A percentile compares a stretch with the other conserved stretches of the same genome.
phyloP scores from a whole-genome alignment of 37 sponge, comb jelly and placozoan species.

The Tethya wilhelma region DNA sequence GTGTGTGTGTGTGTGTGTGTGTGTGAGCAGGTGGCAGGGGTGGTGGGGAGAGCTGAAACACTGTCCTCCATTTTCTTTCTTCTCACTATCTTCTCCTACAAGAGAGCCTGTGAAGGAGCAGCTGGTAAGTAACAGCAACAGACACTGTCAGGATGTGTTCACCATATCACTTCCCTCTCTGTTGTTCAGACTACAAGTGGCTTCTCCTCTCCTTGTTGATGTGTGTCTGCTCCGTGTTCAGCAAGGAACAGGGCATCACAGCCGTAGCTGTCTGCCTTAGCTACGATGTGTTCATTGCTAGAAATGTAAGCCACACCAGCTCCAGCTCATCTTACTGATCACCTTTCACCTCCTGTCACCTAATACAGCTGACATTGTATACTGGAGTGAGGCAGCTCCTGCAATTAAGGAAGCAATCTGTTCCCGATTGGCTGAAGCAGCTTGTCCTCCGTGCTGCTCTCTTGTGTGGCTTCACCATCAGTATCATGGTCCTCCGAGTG shows the following conservation, averaged over 20 bases:
- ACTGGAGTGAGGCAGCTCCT: neutral
- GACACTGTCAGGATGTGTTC: neutral
- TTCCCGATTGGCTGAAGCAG: slow-evolving; percentile 17
- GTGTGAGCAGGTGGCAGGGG: slow-evolving; percentile 81
- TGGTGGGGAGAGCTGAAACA: slow-evolving; percentile 94
- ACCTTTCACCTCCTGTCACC: too few relatives aligned
- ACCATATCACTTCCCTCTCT: neutral
- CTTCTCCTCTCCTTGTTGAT: slow-evolving; percentile 9
- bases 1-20: neutral
- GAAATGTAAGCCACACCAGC: slow-evolving; percentile 10
- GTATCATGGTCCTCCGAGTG: slow-evolving; percentile 52
- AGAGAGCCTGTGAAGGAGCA: too few relatives aligned
- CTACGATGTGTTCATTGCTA: slow-evolving; percentile 67
- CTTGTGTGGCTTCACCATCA: slow-evolving; percentile 17
- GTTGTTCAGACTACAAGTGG: slow-evolving; percentile 11
- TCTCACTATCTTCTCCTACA: slow-evolving; percentile 61
- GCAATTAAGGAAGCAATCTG: neutral
- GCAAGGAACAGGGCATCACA: slow-evolving; percentile 92
- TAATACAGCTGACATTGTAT: slow-evolving; percentile 2
- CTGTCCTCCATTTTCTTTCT: slow-evolving; percentile 84
- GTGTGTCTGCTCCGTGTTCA: slow-evolving; percentile 67
- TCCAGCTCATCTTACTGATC: too few relatives aligned
- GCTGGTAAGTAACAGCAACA: neutral
- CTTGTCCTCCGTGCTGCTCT: slow-evolving; percentile 12
- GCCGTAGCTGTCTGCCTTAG: slow-evolving; percentile 77